These are phyloP conservation scores for Indicator maculatus DNA, from an alignment of 2,113 vertebrate species.

Conservation along the genomic window DNA sequence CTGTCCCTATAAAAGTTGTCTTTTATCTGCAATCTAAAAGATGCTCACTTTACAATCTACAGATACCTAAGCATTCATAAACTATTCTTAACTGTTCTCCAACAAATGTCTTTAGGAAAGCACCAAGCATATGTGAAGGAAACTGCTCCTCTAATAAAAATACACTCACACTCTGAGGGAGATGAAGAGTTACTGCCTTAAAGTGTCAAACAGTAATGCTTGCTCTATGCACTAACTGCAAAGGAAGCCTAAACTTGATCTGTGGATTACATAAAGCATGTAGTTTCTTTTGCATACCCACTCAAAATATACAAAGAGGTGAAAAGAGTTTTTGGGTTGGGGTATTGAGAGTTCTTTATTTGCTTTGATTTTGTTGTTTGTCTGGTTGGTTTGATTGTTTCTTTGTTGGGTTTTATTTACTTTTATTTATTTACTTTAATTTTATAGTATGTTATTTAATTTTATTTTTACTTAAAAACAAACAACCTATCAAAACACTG, in stretches of 20 bases:
- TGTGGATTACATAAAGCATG: not conserved
- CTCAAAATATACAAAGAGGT: not conserved
- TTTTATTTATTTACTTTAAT: not conserved
- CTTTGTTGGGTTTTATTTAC: not conserved
- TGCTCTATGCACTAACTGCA: not conserved
- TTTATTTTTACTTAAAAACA: not conserved
- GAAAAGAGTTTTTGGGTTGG: accelerated
- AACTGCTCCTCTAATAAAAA: not conserved
- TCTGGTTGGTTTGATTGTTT: not conserved
- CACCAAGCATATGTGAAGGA: not conserved
- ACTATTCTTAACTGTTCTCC: not conserved
- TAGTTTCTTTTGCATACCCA: not conserved
- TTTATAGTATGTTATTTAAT: too few species aligned
- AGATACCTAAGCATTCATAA: not conserved
- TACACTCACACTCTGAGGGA: accelerated
- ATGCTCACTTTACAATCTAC: not conserved
- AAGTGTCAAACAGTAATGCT: not conserved
- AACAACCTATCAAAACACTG: not conserved
- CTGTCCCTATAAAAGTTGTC: not conserved
- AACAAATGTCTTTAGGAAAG: not conserved
- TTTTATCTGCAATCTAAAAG: not conserved
- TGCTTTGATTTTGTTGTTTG: not conserved
- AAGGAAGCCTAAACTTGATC: not conserved
- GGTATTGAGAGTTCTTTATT: accelerated
- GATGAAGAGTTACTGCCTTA: not conserved